Base-by-base conservation (phyloP, 2,113 vertebrate species). In the Turdus rufiventris region DNA sequence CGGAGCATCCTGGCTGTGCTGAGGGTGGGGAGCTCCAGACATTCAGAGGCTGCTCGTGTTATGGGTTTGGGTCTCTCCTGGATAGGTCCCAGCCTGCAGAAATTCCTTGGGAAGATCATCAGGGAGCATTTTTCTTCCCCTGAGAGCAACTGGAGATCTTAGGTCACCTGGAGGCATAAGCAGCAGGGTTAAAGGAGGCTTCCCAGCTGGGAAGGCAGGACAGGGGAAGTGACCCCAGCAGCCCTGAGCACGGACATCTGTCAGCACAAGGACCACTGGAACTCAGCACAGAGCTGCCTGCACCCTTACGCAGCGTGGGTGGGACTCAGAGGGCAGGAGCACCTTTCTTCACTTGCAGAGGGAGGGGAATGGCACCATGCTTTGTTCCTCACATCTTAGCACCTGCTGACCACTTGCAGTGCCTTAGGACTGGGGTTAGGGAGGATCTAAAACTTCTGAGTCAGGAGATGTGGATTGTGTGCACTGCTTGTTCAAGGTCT, bases 261-360 rank as follows among this genome's bases (percentile, higher is more conserved):
- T 58, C 78, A 94, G 81, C 58, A 85, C 62, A 61, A 28, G 78
- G 71, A 40, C 62, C 33, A 15, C 54, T 47, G 71, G 54, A 73
- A 33, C 85, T 72, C 43, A 2, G 51, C 50, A 33, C 34, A 38
- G 78, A 88, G 78, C 73, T 89, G 65, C 31, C 58, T 61, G 77
- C 29, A 38, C n/a, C 5, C 4, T 78, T 86, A 56, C 40, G 65
- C 6, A 10, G 14, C 0, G 0, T 51, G 25, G 42, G 10, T 72
- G n/a, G 31, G 12, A 48, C 34, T 45, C 31, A 34, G 28, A 68
- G 26, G 34, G 18, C 71, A 62, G 33, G 60, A 79, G 14, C 42
- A 33, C 0, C 0, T 53, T 85, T 74, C 76, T 81, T 54, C 23
- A 3, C 45, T 54, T 70, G 58, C 92, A 76, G 0, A 45, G 31